phyloP scores from a whole-genome alignment of 53 echinoderm and acorn worm species.

The Zoroaster sp. region DNA sequence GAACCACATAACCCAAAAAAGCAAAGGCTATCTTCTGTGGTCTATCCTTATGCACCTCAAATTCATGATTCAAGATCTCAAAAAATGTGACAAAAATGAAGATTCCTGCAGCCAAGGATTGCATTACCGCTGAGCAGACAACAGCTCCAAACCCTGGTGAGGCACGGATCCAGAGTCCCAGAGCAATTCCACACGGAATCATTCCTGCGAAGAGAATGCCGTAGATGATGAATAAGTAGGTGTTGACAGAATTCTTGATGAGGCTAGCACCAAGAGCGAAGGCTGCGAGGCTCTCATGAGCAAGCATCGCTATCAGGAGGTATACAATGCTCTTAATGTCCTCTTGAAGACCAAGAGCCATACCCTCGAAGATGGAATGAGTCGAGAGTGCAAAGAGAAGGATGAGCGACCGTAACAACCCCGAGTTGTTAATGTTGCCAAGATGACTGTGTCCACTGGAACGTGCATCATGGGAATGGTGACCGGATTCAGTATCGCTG shows the following conservation, averaged over 20 bases:
- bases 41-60: constrained; percentile 73
- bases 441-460: constrained; percentile 85
- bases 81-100: constrained; percentile 98
- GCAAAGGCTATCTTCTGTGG: constrained; percentile 72
- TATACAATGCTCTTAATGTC: constrained; percentile 73
- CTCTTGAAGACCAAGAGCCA: constrained; percentile 92
- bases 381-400: constrained; percentile 87
- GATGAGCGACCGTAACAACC: constrained; percentile 73
- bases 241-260: constrained; percentile 62
- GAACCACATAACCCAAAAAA: constrained; percentile 63
- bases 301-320: constrained; percentile 86
- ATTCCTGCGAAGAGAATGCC: constrained; percentile 77
- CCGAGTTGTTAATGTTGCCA: constrained; percentile 47
- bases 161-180: constrained; percentile 79
- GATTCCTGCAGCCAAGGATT: constrained; percentile 91
- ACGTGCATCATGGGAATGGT: constrained; percentile 55
- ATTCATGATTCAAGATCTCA: constrained; percentile 93
- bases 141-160: constrained; percentile 61
- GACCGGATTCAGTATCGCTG: constrained; percentile 23
- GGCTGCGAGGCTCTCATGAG: constrained; percentile 92
- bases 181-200: constrained; percentile 84
- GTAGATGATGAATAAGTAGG: constrained; percentile 58
- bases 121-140: constrained; percentile 83
- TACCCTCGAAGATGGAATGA: constrained; percentile 95
- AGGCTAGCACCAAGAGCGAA: constrained; percentile 92